Percentiles rank a stretch among this genome's conserved stretches.
phyloP scores from a whole-genome alignment of 1,140 invertebrate species.

The Aphelinus certus region DNA sequence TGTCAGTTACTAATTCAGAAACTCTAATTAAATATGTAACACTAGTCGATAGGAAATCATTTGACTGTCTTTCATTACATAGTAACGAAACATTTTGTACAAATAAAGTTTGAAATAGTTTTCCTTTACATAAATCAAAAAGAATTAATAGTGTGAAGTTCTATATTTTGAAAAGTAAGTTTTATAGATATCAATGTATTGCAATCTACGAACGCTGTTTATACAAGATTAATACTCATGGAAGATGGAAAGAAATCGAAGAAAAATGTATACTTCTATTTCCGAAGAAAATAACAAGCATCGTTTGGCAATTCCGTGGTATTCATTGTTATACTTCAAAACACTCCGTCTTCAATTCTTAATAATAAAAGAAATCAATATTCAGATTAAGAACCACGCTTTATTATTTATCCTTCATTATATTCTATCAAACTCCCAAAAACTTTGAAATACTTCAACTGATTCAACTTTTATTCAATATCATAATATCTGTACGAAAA shows the following conservation, averaged over 20 bases:
- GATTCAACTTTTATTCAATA: too few relatives aligned
- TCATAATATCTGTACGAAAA: too few relatives aligned
- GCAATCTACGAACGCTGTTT: background rate
- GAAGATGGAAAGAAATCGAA: background rate
- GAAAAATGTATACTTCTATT: constrained; percentile 24
- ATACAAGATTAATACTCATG: background rate
- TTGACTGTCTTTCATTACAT: constrained; percentile 35
- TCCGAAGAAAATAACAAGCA: background rate
- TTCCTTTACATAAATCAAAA: background rate
- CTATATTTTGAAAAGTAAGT: constrained; percentile 14
- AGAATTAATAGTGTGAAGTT: background rate
- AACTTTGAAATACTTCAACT: too few relatives aligned
- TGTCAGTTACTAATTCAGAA: background rate
- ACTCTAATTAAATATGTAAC: constrained; percentile 18
- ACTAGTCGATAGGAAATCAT: constrained; percentile 36
- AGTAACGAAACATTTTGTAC: constrained; percentile 37
- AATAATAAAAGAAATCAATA: constrained; percentile 24
- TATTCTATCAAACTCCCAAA: background rate
- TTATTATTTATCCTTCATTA: constrained; percentile 5
- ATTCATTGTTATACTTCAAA: constrained; percentile 28
- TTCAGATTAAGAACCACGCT: background rate
- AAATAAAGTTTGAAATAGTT: background rate
- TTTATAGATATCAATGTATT: constrained; percentile 3
- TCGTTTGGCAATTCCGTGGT: background rate
- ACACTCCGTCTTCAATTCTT: background rate